Evolutionary conservation across 2,888 invertebrate species (phyloP).

Genomic region (Cylloceria caligata): DNA sequence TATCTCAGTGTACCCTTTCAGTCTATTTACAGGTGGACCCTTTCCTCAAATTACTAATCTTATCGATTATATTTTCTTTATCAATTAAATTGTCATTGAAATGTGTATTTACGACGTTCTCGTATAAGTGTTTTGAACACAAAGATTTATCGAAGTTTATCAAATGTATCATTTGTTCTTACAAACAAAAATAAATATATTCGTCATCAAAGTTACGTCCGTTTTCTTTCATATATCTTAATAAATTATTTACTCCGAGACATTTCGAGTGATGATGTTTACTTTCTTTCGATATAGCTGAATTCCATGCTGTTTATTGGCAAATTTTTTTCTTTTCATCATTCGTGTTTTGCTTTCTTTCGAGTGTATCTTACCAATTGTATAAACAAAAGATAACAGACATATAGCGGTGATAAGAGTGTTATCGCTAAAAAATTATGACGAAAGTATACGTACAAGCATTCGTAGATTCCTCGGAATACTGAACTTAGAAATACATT

Average conservation of each 20-base stretch:
- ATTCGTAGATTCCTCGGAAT: neutral
- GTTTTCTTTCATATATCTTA: conserved; percentile 26
- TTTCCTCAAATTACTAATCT: no score
- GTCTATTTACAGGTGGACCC: no score
- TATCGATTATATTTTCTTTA: no score
- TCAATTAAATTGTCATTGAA: neutral
- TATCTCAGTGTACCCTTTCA: no score
- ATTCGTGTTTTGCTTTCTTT: neutral
- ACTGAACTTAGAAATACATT: no score
- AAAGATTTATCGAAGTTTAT: neutral
- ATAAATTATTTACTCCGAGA: conserved; percentile 17
- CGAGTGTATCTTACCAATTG: neutral
- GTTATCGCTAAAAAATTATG: conserved; percentile 20
- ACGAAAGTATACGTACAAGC: neutral
- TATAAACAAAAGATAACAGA: conserved; percentile 23
- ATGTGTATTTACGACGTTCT: neutral
- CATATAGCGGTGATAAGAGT: conserved; percentile 20
- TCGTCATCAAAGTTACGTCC: conserved; percentile 34
- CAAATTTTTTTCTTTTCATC: neutral
- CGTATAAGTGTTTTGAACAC: neutral
- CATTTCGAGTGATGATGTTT: conserved; percentile 1
- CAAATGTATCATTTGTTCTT: neutral
- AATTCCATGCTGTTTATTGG: neutral
- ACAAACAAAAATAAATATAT: conserved; percentile 29
- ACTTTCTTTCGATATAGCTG: neutral